phyloP scores from a whole-genome alignment of 2,888 invertebrate species.

The Euphydryas editha region DNA sequence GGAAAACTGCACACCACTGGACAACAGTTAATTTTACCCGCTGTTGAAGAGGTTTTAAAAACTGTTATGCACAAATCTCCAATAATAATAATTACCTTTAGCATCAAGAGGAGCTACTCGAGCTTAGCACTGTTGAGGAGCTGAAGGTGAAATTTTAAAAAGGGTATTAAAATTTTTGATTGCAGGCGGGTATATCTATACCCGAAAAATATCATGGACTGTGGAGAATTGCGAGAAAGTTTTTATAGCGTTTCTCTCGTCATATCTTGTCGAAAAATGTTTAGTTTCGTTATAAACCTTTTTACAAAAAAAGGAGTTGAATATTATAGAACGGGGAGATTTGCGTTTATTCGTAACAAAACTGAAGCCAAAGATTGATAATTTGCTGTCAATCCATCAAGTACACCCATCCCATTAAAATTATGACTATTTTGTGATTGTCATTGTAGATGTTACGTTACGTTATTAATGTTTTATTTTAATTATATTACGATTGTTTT shows the following conservation, averaged over 20 bases:
- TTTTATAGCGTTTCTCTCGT: conserved; percentile 37
- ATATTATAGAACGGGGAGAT: conserved; percentile 18
- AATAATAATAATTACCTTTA: no score
- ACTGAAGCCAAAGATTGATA: no score
- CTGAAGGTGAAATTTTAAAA: conserved; percentile 38
- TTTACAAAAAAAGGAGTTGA: conserved; percentile 25
- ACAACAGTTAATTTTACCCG: no score
- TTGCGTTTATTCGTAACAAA: not conserved
- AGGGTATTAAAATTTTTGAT: conserved; percentile 28
- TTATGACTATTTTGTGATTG: not conserved
- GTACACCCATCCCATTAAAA: conserved; percentile 6
- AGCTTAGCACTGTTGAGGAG: conserved; percentile 42
- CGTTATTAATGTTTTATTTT: not conserved
- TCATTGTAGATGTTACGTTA: not conserved
- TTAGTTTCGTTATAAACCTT: conserved; percentile 21
- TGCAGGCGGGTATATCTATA: conserved; percentile 34
- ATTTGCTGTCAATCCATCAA: no score
- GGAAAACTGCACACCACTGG: no score
- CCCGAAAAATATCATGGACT: conserved; percentile 42
- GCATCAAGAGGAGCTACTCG: conserved; percentile 43
- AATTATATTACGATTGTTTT: no score
- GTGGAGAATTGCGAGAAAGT: conserved; percentile 30
- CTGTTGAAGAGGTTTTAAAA: no score
- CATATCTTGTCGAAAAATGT: conserved; percentile 33
- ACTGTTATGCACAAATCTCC: no score